These are phyloP conservation scores for Tachina grossa DNA, from an alignment of 2,888 invertebrate species.

Conservation along the genomic window DNA sequence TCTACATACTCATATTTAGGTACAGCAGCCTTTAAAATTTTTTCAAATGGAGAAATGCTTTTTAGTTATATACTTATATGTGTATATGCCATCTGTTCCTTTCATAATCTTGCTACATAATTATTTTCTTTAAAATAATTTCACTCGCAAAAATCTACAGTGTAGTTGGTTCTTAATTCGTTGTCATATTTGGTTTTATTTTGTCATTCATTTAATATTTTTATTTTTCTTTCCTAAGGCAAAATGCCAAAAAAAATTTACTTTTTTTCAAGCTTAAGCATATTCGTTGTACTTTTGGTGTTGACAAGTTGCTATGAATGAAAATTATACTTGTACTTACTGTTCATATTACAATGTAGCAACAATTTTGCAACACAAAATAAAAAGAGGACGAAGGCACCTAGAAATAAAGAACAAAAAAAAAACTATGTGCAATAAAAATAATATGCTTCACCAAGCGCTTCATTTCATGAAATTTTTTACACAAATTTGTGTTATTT, in stretches of 20 bases:
- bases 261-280: not conserved
- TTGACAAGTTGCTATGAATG: conserved; percentile 65
- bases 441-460: conserved; percentile 63
- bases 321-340: conserved; percentile 62
- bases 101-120: no score
- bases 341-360: conserved; percentile 42
- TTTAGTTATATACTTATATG: no score
- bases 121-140: not conserved
- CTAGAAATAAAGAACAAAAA: not conserved
- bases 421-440: conserved; percentile 3
- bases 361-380: conserved; percentile 17
- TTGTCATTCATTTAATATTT: not conserved
- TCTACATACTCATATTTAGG: no score
- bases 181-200: not conserved
- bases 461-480: conserved; percentile 44
- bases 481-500: not conserved
- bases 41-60: no score
- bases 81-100: no score
- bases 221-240: conserved; percentile 46
- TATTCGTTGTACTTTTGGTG: conserved; percentile 53
- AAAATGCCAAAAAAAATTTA: conserved; percentile 51
- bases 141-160: not conserved
- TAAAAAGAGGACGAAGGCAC: not conserved
- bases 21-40: no score
- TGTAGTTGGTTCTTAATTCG: not conserved